Conservation (phyloP, 2,113 vertebrate genomes). For the Ictalurus furcatus region DNA sequence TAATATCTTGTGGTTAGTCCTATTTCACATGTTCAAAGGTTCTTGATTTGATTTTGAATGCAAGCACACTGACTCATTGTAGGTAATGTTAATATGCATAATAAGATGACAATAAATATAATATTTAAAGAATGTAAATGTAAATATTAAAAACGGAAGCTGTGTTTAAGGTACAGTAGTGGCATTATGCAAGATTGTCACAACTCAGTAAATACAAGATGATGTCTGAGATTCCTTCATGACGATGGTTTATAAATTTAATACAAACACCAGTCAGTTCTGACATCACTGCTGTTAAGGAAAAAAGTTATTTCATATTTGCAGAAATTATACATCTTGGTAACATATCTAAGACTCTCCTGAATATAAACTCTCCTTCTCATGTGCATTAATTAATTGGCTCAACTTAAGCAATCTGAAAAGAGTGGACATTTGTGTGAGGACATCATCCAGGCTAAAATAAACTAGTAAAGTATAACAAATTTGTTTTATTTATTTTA, state of each 20-base stretch:
- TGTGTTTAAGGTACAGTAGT: background rate
- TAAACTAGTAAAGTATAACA: background rate
- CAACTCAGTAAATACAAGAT: background rate
- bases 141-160: background rate
- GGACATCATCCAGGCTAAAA: background rate
- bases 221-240: background rate
- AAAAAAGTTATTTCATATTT: background rate
- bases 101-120: background rate
- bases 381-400: background rate
- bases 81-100: background rate
- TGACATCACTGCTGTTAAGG: background rate
- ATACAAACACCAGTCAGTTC: background rate
- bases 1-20: conserved; percentile 11
- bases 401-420: background rate
- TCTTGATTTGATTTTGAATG: background rate
- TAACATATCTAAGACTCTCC: background rate
- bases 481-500: background rate
- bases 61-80: background rate
- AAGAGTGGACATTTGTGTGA: background rate
- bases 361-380: background rate
- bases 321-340: background rate
- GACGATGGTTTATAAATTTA: background rate
- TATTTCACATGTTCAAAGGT: background rate
- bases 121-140: background rate
- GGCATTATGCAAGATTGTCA: background rate